Evolutionary conservation across 2,888 invertebrate genomes (phyloP).

Genomic region (Aquatica leii): DNA sequence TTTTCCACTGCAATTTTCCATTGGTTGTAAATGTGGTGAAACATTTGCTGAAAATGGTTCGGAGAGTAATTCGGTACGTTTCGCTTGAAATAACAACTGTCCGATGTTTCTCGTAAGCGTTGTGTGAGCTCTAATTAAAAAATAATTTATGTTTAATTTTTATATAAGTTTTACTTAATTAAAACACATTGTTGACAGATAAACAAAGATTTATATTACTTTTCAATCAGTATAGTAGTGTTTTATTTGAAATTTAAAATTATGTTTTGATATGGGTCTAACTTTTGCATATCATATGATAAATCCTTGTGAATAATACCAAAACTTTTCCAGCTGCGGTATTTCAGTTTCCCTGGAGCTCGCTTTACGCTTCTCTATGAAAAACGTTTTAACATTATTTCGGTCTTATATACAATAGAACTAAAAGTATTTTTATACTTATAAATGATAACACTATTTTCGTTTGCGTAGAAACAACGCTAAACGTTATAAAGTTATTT

Average conservation of each 20-base stretch:
- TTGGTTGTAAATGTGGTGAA: slow-evolving; percentile 46
- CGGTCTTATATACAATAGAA: slow-evolving; percentile 14
- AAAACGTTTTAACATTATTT: slow-evolving; percentile 2
- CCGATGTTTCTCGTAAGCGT: slow-evolving; percentile 36
- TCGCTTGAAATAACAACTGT: slow-evolving; percentile 46
- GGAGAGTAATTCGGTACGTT: slow-evolving; percentile 47
- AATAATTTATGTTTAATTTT: too few species aligned
- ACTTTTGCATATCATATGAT: slow-evolving; percentile 6
- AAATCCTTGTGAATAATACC: slow-evolving; percentile 15
- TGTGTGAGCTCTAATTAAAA: slow-evolving; percentile 43
- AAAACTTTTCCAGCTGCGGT: slow-evolving; percentile 9
- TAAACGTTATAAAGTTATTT: neutral
- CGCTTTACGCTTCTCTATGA: slow-evolving; percentile 13
- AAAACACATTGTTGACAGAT: too few species aligned
- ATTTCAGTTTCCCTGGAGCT: slow-evolving; percentile 12
- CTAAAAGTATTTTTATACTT: slow-evolving; percentile 16
- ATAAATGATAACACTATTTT: neutral
- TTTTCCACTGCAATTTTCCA: slow-evolving; percentile 41
- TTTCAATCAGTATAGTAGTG: too few species aligned
- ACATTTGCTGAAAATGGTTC: slow-evolving; percentile 47
- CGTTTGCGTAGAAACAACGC: too few species aligned
- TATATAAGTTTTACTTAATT: too few species aligned
- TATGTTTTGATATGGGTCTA: slow-evolving; percentile 9
- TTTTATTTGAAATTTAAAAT: too few species aligned
- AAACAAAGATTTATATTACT: too few species aligned